Evolutionary conservation across 2,797 vertebrate genomes (phyloP), one percentile per base, ranked within the genome.

Genomic region (Phataginus tetradactyla): DNA sequence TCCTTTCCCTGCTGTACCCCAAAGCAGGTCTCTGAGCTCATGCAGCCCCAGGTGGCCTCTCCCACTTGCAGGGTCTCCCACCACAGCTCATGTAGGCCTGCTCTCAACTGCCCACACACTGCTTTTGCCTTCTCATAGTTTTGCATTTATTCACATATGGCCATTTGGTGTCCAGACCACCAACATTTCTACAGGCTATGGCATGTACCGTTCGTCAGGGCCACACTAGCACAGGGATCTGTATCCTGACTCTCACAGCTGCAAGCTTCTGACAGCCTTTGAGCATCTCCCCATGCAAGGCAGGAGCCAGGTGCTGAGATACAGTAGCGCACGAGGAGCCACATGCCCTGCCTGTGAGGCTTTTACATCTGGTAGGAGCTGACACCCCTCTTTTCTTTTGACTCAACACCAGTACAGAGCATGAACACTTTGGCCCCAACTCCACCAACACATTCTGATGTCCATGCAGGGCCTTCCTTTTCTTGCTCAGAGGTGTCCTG

Each of bases 221-320:
- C 7, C 25, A 7, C 0, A 1, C 5, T 4, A 1, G 34, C 55
- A 2, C 0, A 0, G 39, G 21, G 32, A 49, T 32, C 2, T 23
- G 20, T 7, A 20, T 15, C 4, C 53, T n/a, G 11, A 64, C 37
- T 8, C 49, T 42, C 37, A 7, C 4, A 13, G 29, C 17, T 5
- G 2, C 13, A 4, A 9, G 55, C 12, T 3, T 6, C 37, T 12
- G 18, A 10, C 55, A 61, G 49, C 8, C 63, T 32, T 1, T 9
- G n/a, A 57, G 64, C 32, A 15, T 4, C 14, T 49, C 2, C 78
- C 17, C n/a, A 18, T 29, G 42, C 20, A 5, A 49, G 39, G 51
- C 42, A 14, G 45, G n/a, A 1, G 37, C 34, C 10, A 21, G 29
- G 34, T 57, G 49, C 57, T 18, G 53, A 55, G 61, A 13, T 10